Percentiles rank a stretch among this genome's conserved stretches.
Evolutionary conservation across 2,888 invertebrate species (phyloP).

Genomic region (Ecliptopera silaceata): DNA sequence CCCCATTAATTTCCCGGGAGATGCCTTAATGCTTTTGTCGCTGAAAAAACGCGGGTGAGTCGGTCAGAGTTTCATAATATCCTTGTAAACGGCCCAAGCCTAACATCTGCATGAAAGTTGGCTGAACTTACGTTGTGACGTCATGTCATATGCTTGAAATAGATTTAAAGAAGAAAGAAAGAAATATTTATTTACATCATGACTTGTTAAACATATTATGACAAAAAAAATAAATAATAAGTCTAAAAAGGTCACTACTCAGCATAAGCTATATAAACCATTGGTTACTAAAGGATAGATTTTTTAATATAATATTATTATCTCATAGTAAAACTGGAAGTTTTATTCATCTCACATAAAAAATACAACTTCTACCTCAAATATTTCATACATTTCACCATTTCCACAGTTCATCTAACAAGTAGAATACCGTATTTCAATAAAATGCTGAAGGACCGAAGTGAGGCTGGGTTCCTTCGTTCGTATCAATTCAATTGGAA

Average conservation of each 20-base stretch:
- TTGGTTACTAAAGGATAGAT: no score
- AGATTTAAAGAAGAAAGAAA: no score
- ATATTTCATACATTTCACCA: not conserved
- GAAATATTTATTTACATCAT: no score
- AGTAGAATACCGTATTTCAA: conserved; percentile 12
- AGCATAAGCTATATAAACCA: no score
- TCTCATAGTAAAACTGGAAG: not conserved
- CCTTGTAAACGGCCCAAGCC: conserved; percentile 29
- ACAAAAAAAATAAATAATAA: no score
- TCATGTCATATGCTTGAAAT: no score
- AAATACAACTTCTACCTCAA: not conserved
- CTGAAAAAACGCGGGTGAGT: conserved; percentile 60
- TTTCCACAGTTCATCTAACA: conserved; percentile 10
- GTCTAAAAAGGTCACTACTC: no score
- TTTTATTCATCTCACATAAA: not conserved
- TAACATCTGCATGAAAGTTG: not conserved
- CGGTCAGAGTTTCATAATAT: conserved; percentile 51
- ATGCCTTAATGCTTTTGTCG: conserved; percentile 68
- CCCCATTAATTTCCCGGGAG: conserved; percentile 69
- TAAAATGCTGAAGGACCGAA: conserved; percentile 14
- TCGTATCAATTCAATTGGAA: conserved; percentile 56
- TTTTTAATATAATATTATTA: no score
- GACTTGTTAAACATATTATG: no score
- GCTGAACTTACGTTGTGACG: not conserved
- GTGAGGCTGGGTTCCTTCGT: conserved; percentile 23